phyloP scores from a whole-genome alignment of 2,113 vertebrate species.

The Microcebus jonahi region DNA sequence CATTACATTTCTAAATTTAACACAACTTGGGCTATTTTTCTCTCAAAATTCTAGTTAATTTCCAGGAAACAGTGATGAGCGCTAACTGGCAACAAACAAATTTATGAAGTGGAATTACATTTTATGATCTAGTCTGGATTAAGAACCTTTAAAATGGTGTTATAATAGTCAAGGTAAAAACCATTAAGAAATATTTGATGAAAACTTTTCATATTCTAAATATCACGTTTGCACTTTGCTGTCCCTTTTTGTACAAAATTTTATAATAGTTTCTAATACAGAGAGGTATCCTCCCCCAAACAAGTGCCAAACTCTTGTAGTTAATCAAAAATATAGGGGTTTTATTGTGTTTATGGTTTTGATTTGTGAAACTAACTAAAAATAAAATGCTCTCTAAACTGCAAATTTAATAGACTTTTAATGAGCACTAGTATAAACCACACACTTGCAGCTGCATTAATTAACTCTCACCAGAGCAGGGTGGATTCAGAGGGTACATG shows the following conservation, averaged over 20 bases:
- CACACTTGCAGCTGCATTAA: not conserved
- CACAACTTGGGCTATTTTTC: not conserved
- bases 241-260: not conserved
- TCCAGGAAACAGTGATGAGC: not conserved
- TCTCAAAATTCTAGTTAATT: not conserved
- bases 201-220: not conserved
- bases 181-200: not conserved
- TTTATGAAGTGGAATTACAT: not conserved
- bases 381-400: not conserved
- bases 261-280: not conserved
- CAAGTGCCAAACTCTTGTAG: not conserved
- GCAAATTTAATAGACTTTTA: not conserved
- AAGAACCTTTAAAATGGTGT: not conserved
- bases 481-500: not conserved
- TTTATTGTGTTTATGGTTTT: not conserved
- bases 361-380: not conserved
- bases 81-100: not conserved
- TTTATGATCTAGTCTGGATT: not conserved
- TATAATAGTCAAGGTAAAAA: not conserved
- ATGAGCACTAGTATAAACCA: not conserved
- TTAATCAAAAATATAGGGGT: not conserved
- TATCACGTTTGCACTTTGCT: not conserved
- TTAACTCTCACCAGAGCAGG: not conserved
- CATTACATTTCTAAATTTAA: not conserved
- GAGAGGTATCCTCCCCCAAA: accelerated